Evolutionary conservation across 2,797 vertebrate species (phyloP).

Genomic region (Stomatorhinus walkeri): DNA sequence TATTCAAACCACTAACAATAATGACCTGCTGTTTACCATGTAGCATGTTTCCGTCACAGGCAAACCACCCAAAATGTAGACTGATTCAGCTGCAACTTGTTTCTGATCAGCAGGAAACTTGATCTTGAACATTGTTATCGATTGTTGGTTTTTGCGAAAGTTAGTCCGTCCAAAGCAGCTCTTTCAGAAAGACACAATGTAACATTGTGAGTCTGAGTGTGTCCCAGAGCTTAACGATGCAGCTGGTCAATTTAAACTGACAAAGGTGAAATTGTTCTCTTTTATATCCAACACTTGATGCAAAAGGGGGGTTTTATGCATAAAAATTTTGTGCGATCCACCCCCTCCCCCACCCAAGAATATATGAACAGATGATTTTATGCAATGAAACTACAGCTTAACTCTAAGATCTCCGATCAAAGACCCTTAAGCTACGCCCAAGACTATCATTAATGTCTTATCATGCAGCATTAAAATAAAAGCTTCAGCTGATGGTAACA

Average conservation of each 20-base stretch:
- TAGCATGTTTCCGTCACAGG: neutral
- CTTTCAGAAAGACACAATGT: neutral
- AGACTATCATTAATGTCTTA: neutral
- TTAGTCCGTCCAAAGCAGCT: neutral
- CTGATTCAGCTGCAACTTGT: neutral
- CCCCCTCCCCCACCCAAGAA: neutral
- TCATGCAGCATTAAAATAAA: neutral
- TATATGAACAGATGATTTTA: neutral
- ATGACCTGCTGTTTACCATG: neutral
- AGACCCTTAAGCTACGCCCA: neutral
- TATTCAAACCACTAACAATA: neutral
- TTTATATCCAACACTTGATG: neutral
- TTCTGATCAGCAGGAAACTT: neutral
- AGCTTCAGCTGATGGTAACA: neutral
- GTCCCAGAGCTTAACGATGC: neutral
- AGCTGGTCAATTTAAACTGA: neutral
- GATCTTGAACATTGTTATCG: neutral
- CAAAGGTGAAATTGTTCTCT: conserved; percentile 4
- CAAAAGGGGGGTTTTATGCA: neutral
- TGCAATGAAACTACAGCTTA: neutral
- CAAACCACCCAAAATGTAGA: neutral
- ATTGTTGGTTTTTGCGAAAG: neutral
- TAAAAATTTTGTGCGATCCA: neutral
- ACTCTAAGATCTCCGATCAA: neutral
- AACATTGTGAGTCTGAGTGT: neutral